A percentile compares a stretch with the other conserved stretches of the same genome.
Conservation (phyloP, 2,888 invertebrate species). For the Brassicogethes aeneus region DNA sequence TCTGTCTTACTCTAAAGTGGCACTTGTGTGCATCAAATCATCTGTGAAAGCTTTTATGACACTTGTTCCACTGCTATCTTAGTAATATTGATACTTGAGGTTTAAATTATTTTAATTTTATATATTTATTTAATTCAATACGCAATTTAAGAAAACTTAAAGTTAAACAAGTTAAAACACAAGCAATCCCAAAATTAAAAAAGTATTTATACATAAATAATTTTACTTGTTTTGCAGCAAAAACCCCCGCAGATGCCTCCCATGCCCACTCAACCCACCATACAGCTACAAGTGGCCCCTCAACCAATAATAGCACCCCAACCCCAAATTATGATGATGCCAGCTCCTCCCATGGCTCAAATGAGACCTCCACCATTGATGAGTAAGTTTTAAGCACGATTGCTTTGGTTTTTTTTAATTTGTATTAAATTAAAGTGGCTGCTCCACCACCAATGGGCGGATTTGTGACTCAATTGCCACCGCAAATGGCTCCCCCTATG, state of each 20-base stretch:
- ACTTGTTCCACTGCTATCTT: too few relatives aligned
- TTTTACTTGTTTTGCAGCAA: too few relatives aligned
- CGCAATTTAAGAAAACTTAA: too few relatives aligned
- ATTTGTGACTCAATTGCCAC: constrained; percentile 40
- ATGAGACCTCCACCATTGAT: constrained; percentile 51
- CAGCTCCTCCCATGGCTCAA: constrained; percentile 48
- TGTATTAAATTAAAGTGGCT: constrained; percentile 28
- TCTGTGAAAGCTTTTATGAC: too few relatives aligned
- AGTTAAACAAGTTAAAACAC: too few relatives aligned
- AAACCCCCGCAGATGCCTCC: constrained; percentile 43
- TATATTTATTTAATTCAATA: too few relatives aligned
- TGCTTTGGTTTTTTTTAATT: constrained; percentile 8
- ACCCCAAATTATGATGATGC: constrained; percentile 55
- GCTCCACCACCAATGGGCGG: constrained; percentile 44
- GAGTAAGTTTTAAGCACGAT: constrained; percentile 36
- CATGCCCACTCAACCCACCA: constrained; percentile 39
- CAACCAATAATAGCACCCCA: constrained; percentile 44
- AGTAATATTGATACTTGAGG: too few relatives aligned
- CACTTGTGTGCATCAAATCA: too few relatives aligned
- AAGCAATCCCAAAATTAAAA: too few relatives aligned
- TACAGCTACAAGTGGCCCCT: constrained; percentile 39
- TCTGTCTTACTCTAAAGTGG: too few relatives aligned
- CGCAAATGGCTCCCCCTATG: constrained; percentile 35
- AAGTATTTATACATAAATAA: too few relatives aligned
- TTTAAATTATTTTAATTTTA: too few relatives aligned